Conservation (phyloP, 2,888 invertebrate genomes). For the Parnassius mnemosyne region DNA sequence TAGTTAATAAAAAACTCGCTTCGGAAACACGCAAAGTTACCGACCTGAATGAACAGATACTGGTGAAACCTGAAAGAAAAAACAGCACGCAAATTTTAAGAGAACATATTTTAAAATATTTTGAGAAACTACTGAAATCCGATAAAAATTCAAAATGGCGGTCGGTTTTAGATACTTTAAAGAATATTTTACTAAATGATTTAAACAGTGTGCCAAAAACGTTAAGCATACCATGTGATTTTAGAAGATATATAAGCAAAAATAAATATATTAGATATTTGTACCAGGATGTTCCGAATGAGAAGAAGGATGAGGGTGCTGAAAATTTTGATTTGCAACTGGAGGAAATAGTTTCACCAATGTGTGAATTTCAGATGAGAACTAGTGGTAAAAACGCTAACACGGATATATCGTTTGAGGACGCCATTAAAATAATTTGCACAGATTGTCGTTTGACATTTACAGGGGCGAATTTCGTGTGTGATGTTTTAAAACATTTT, state of each 20-base stretch:
- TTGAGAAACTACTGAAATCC: not conserved
- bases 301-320: not conserved
- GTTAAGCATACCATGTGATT: constrained; percentile 9
- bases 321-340: constrained; percentile 49
- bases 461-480: constrained; percentile 26
- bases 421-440: constrained; percentile 45
- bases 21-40: not conserved
- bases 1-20: constrained; percentile 42
- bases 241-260: constrained; percentile 35
- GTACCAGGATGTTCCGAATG: constrained; percentile 34
- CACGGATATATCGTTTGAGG: not conserved
- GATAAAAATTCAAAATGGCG: constrained; percentile 2
- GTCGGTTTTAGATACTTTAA: not conserved
- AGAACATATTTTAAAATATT: not conserved
- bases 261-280: constrained; percentile 53
- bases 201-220: constrained; percentile 1
- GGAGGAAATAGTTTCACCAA: constrained; percentile 47
- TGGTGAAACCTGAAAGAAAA: constrained; percentile 4
- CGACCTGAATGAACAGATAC: constrained; percentile 5
- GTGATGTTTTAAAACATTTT: constrained; percentile 42
- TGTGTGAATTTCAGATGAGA: constrained; percentile 33
- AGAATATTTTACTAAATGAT: constrained; percentile 1
- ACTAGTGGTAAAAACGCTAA: not conserved
- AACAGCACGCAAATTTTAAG: not conserved
- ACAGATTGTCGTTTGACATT: constrained; percentile 40